Base-by-base conservation (phyloP, 1,140 invertebrate species). In the Leptinotarsa lineolata region DNA sequence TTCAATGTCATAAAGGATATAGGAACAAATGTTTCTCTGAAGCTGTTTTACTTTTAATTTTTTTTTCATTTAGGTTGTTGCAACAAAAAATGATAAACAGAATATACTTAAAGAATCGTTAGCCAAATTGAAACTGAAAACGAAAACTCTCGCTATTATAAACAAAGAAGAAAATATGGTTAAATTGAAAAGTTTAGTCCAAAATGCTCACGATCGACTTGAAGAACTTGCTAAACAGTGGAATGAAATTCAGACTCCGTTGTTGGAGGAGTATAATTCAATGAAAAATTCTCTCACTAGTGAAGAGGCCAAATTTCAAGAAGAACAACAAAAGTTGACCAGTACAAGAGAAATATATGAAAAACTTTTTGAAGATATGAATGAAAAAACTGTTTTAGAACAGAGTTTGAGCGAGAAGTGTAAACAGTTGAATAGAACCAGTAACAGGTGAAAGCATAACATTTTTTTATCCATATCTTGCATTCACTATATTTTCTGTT, bases 141-240 rank as follows among this genome's bases (percentile, higher is more conserved):
- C 88, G 70, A 88, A 88, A 81, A 90, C 90, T 0, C 85, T 90
- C 16, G 88, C 90, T 77, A 83, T 93, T 18, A 81, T 84, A 24
- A 92, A 58, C 85, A 88, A 77, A 86, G 89, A 91, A 61, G 87
- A 88, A 58, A 92, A 92, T 81, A 85, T 92, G 54, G 80, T 83
- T 5, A 92, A 92, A 83, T 78, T 92, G 39, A 86, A 90, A 84
- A 80, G 81, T 66, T 79, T 90, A 5, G 88, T 93, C 24, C 89
- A 92, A 74, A 83, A 85, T 16, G 89, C 87, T 77, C 86, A 86
- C 39, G 87, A 88, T 79, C 87, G 89, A 83, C 80, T 93, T 59
- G 83, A 90, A 12, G 87, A 84, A 75, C 84, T 93, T 74, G 88
- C 89, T 4, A 88, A 86, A 66, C 89, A 93, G 77, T 94, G 92